Evolutionary conservation across 2,888 invertebrate species (phyloP).

Genomic region (Chaetogeoica ovagalla): DNA sequence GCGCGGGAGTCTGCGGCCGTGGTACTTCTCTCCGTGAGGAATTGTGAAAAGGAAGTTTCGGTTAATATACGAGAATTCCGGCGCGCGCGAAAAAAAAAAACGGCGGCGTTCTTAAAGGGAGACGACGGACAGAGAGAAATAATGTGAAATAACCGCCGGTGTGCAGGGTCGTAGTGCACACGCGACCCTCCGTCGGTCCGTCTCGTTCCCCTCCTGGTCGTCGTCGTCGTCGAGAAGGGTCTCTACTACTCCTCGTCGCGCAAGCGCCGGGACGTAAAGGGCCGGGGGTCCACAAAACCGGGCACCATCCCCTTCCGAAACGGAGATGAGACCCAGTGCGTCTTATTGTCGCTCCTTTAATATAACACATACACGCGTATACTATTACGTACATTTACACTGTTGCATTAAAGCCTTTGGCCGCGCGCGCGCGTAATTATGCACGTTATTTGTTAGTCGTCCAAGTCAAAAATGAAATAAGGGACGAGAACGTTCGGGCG

Average conservation of each 20-base stretch:
- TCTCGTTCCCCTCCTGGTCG: no score
- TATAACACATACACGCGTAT: conserved; percentile 6
- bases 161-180: background rate
- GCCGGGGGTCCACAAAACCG: conserved; percentile 4
- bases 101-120: conserved; percentile 34
- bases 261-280: background rate
- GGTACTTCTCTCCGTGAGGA: background rate
- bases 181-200: no score
- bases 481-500: conserved; percentile 2
- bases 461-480: conserved; percentile 45
- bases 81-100: conserved; percentile 15
- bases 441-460: conserved; percentile 42
- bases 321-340: conserved; percentile 37
- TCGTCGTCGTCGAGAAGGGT: background rate
- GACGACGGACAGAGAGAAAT: conserved; percentile 34
- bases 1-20: background rate
- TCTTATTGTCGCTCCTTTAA: conserved; percentile 33
- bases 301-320: conserved; percentile 27
- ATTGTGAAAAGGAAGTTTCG: conserved; percentile 17
- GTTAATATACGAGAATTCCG: conserved; percentile 23
- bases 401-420: conserved; percentile 40
- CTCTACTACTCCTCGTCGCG: background rate
- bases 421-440: conserved; percentile 35
- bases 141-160: conserved; percentile 39
- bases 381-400: background rate